These are phyloP conservation scores for Callipepla californica DNA, from an alignment of 2,113 vertebrate genomes.

Conservation along the genomic window DNA sequence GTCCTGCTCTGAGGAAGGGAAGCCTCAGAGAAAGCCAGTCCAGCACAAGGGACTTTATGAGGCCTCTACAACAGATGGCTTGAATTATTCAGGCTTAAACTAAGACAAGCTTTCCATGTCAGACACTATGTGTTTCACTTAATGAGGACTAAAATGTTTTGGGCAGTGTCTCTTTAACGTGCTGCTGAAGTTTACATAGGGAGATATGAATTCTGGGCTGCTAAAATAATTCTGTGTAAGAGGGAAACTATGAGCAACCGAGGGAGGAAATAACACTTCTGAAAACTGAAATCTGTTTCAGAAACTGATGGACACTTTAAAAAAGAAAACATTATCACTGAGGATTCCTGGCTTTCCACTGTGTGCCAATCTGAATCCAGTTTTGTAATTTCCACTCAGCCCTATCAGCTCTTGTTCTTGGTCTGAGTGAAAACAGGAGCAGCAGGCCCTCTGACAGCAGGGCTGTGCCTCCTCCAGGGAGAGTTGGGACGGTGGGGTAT, in stretches of 20 bases:
- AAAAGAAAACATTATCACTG: neutral
- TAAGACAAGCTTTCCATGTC: slow-evolving; percentile 23
- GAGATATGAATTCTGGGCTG: slow-evolving; percentile 12
- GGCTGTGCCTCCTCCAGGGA: neutral
- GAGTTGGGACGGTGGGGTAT: neutral
- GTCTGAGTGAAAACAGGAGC: neutral
- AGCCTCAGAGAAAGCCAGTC: neutral
- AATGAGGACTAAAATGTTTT: neutral
- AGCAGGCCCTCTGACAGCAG: neutral
- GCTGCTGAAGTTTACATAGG: slow-evolving; percentile 19
- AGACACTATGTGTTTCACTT: neutral
- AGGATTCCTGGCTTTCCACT: neutral
- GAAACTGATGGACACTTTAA: neutral
- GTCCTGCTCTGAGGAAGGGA: neutral
- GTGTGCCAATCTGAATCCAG: neutral
- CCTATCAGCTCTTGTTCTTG: neutral
- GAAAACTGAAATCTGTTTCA: slow-evolving; percentile 33
- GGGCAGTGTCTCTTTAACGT: neutral
- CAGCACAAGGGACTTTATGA: neutral
- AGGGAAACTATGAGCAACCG: slow-evolving; percentile 46
- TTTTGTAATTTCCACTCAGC: neutral
- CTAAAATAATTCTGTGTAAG: slow-evolving; percentile 43
- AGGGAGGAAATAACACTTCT: slow-evolving; percentile 20
- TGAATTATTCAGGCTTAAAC: slow-evolving; percentile 44
- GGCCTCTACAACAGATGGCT: neutral